phyloP scores from a whole-genome alignment of 2,797 vertebrate species.

The Cirrhinus mrigala region DNA sequence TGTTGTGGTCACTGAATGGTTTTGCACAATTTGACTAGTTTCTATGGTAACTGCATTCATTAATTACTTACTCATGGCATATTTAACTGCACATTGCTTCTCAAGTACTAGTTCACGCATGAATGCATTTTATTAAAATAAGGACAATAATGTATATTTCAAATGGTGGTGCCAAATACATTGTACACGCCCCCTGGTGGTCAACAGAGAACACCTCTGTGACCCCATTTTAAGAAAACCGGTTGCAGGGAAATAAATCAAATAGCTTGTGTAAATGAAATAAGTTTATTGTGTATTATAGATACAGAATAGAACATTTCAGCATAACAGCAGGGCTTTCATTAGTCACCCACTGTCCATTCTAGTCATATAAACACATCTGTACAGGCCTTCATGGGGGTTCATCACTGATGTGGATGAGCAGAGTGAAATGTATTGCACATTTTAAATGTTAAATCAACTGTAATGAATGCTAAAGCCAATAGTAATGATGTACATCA shows the following conservation, averaged over 20 bases:
- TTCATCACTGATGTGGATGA: not conserved
- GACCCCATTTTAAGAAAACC: not conserved
- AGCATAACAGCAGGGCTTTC: not conserved
- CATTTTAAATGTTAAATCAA: slow-evolving; percentile 34
- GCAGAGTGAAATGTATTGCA: not conserved
- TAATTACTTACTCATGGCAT: not conserved
- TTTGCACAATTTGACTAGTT: slow-evolving; percentile 33
- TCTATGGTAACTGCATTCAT: slow-evolving; percentile 18
- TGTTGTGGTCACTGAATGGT: slow-evolving; percentile 1
- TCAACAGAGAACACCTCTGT: not conserved
- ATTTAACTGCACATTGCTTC: slow-evolving; percentile 9
- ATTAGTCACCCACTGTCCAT: not conserved
- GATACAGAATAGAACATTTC: not conserved
- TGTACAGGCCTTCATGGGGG: slow-evolving; percentile 2
- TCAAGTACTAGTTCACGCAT: slow-evolving; percentile 4
- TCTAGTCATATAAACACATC: not conserved
- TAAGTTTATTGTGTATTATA: not conserved
- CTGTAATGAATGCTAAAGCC: slow-evolving; percentile 22
- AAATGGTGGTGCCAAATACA: slow-evolving; percentile 26
- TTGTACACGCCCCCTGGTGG: slow-evolving; percentile 1
- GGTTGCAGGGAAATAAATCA: not conserved
- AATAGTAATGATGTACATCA: slow-evolving; percentile 26
- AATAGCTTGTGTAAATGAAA: not conserved
- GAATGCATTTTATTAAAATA: not conserved
- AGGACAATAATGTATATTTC: not conserved